A percentile compares a stretch with the other conserved stretches of the same genome.
These are phyloP conservation scores for Melanotaenia trifasciata DNA, from an alignment of 2,797 vertebrate genomes.

Conservation along the genomic window DNA sequence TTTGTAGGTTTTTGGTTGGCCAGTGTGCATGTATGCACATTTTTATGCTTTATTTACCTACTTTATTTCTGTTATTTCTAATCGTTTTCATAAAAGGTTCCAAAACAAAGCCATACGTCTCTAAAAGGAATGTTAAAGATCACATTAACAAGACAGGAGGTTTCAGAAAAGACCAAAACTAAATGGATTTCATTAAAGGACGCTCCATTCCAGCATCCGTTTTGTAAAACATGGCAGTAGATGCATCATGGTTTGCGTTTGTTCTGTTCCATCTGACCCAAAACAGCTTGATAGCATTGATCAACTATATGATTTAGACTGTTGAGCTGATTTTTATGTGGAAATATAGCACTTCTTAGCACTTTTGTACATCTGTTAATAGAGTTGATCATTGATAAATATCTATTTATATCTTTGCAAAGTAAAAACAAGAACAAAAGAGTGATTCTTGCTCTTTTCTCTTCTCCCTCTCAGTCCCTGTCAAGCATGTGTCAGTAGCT, in stretches of 20 bases:
- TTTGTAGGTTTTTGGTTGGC: background rate
- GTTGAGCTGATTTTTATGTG: too few species aligned
- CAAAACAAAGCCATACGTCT: background rate
- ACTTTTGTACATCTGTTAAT: background rate
- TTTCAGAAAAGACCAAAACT: background rate
- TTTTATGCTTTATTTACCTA: background rate
- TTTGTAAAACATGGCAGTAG: background rate
- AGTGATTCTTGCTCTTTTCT: constrained; percentile 13
- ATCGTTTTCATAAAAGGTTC: background rate
- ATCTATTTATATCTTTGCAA: too few species aligned
- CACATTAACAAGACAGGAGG: background rate
- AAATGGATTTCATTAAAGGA: background rate
- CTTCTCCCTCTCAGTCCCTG: constrained; percentile 13
- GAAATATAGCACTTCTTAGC: background rate
- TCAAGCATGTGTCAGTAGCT: constrained; percentile 59
- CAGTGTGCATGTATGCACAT: background rate
- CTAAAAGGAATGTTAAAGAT: background rate
- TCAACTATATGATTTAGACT: background rate
- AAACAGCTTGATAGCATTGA: background rate
- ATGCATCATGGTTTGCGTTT: background rate
- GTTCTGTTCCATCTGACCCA: background rate
- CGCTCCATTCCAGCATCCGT: background rate
- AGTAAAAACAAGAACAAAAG: constrained; percentile 1
- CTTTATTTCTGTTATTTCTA: background rate
- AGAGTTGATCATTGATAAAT: background rate